Evolutionary conservation across 2,888 invertebrate species (phyloP), one percentile per base, ranked within the genome.

Genomic region (Ectemnius cavifrons): DNA sequence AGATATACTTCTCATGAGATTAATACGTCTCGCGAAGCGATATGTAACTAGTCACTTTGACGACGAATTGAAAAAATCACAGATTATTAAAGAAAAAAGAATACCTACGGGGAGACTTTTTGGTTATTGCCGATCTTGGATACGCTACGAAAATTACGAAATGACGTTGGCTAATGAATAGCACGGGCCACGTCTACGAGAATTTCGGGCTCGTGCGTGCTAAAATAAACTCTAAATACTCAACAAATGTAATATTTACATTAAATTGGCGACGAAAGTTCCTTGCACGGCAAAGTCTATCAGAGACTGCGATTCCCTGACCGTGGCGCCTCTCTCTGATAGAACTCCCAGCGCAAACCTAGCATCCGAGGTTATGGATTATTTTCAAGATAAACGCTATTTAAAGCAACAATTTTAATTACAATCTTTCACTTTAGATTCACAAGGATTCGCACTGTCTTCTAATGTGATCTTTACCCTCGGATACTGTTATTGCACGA

Each of bases 221-320:
- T 65, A 68, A 71, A 75, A 77, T 78, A 67, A 69, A 75, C 73
- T 64, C 75, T 63, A 70, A 74, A 74, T 78, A 66, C 73, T 84
- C 73, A 71, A 72, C 69, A 76, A 84, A 77, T 82, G 73, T 82
- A 75, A 85, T 88, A 88, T 88, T 88, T 88, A 88, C 88, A 83
- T 88, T 88, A 85, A 85, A 84, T 84, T 83, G 79, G 84, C 83
- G 85, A 83, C 78, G 82, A 86, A 84, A 83, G 81, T 81, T 76
- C 75, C 80, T 78, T 80, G 82, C 82, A 85, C 86, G 84, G 82
- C 83, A 83, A 85, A 84, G 82, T 85, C 87, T 84, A 86, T 85
- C 79, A 80, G 85, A 83, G 85, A 86, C 86, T 86, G 84, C 80
- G 75, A 80, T 75, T 77, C 69, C 78, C 68, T 69, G 73, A 83